Conservation (phyloP, 37 sponge, comb jelly and placozoan genomes). For the Beroe forskalii region DNA sequence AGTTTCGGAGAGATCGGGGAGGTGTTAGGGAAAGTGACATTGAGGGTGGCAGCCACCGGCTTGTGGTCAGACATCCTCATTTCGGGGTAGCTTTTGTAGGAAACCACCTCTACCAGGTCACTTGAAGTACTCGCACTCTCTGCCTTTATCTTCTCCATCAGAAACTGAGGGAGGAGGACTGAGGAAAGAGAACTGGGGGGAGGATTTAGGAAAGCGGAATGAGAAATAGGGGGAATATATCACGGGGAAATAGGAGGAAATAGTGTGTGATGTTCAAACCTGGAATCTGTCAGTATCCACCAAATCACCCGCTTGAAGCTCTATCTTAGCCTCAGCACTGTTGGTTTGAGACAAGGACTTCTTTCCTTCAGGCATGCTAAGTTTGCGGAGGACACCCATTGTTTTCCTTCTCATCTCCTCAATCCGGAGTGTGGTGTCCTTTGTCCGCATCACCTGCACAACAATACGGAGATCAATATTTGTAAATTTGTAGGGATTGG, state of each 20-base stretch:
- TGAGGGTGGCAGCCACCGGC: neutral
- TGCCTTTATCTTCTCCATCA: neutral
- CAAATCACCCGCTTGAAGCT: neutral
- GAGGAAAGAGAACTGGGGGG: no score
- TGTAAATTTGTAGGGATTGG: no score
- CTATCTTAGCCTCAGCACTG: neutral
- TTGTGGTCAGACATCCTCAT: slow-evolving; percentile 6
- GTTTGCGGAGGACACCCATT: neutral
- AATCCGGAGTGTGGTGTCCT: neutral
- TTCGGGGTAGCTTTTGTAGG: neutral
- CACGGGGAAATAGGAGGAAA: no score
- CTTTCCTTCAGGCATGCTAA: no score
- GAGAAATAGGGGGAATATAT: no score
- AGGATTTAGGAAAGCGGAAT: no score
- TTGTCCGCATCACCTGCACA: slow-evolving; percentile 14
- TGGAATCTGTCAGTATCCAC: neutral
- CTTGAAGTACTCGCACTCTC: neutral
- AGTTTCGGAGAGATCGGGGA: neutral
- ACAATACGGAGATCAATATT: no score
- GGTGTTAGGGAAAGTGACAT: neutral
- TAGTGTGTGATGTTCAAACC: no score
- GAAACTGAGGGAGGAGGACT: no score
- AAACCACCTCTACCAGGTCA: neutral
- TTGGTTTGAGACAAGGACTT: no score
- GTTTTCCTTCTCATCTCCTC: slow-evolving; percentile 21